Evolutionary conservation across 1,140 invertebrate genomes (phyloP).

Genomic region (Drosophila repletoides): DNA sequence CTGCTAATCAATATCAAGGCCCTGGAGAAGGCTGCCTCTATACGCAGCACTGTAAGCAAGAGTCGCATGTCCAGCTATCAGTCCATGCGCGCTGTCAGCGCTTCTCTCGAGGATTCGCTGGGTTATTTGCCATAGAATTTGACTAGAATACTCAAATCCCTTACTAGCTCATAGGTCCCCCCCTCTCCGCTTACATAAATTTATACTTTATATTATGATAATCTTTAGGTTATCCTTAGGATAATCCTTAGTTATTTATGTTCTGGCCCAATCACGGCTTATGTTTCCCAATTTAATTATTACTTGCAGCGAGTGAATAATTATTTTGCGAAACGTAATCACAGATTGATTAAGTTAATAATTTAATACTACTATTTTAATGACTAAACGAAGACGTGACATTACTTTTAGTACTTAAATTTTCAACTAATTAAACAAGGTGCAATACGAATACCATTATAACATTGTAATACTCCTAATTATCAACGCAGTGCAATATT

Average conservation of each 20-base stretch:
- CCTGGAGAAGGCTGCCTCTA: conserved; percentile 67
- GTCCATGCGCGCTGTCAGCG: conserved; percentile 77
- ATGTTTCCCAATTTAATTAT: conserved; percentile 76
- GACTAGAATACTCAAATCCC: conserved; percentile 35
- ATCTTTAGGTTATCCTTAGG: background rate
- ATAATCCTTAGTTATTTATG: conserved; percentile 13
- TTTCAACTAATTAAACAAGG: conserved; percentile 30
- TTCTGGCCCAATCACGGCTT: conserved; percentile 42
- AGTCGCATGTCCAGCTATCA: conserved; percentile 75
- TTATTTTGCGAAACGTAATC: conserved; percentile 79
- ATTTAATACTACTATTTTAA: conserved; percentile 7
- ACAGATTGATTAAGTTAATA: conserved; percentile 6
- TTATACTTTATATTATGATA: too few relatives aligned
- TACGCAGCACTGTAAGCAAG: conserved; percentile 56
- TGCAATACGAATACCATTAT: conserved; percentile 67
- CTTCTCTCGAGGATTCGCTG: conserved; percentile 81
- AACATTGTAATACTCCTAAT: conserved; percentile 16
- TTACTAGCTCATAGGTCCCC: too few relatives aligned
- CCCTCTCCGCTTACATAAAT: too few relatives aligned
- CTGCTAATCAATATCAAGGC: conserved; percentile 70
- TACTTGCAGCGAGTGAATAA: conserved; percentile 4
- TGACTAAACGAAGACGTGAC: conserved; percentile 38
- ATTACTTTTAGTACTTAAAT: conserved; percentile 45
- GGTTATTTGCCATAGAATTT: conserved; percentile 82
- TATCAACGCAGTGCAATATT: conserved; percentile 68